Percentiles rank a stretch among this genome's conserved stretches.
Evolutionary conservation across 2,797 vertebrate genomes (phyloP).

Genomic region (Melanogrammus aeglefinus): DNA sequence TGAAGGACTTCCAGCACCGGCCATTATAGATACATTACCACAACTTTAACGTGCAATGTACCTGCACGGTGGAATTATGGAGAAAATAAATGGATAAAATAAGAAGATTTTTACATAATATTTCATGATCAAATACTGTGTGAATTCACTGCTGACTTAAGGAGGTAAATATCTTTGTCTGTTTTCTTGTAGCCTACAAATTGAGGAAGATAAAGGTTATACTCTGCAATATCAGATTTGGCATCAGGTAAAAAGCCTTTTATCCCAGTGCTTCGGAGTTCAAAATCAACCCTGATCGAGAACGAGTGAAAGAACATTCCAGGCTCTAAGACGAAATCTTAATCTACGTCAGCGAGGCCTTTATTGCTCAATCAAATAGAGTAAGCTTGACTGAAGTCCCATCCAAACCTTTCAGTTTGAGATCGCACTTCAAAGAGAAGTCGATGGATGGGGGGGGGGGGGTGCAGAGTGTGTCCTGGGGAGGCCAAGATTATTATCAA

Average conservation of each 20-base stretch:
- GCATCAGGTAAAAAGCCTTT: conserved; percentile 45
- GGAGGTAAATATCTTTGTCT: conserved; percentile 35
- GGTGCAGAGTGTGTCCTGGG: conserved; percentile 50
- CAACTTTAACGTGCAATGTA: not conserved
- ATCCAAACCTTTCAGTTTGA: conserved; percentile 42
- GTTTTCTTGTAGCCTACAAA: conserved; percentile 55
- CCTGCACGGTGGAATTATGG: not conserved
- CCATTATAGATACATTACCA: conserved; percentile 19
- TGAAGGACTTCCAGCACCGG: conserved; percentile 35
- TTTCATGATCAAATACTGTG: not conserved
- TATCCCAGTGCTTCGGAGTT: conserved; percentile 36
- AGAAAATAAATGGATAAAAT: not conserved
- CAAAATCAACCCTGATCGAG: conserved; percentile 59
- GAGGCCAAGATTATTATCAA: conserved; percentile 56
- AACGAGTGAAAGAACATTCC: conserved; percentile 61
- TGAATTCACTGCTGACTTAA: conserved; percentile 29
- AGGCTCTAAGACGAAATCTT: conserved; percentile 62
- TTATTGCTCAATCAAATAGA: conserved; percentile 54
- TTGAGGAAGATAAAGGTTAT: conserved; percentile 41
- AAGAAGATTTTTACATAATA: not conserved
- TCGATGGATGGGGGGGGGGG: conserved; percentile 26
- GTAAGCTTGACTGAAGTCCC: conserved; percentile 54
- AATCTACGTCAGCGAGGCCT: conserved; percentile 44
- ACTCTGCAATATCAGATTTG: conserved; percentile 67
- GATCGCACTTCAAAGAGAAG: conserved; percentile 59